Conservation (phyloP, 2,113 vertebrate genomes). For the Hyla sarda region DNA sequence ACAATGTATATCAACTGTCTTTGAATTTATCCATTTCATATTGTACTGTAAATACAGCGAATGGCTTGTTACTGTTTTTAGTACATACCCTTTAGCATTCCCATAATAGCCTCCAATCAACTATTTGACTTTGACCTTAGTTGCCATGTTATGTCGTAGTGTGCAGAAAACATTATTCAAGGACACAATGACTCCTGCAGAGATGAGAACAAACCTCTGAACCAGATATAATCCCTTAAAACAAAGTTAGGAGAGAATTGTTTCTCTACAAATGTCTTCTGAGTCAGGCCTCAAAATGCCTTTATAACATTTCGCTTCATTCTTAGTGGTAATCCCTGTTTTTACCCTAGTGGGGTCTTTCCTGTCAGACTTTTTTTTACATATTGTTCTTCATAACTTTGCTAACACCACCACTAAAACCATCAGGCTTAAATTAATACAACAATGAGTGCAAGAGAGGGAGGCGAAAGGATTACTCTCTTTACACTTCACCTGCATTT, state of each 20-base stretch:
- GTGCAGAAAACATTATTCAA: background rate
- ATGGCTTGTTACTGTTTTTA: no score
- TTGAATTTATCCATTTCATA: no score
- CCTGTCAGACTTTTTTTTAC: conserved; percentile 48
- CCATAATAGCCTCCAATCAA: background rate
- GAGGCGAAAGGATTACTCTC: background rate
- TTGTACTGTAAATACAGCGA: no score
- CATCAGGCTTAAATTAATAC: background rate
- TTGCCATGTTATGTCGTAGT: conserved; percentile 19
- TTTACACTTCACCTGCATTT: conserved; percentile 12
- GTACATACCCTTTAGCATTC: background rate
- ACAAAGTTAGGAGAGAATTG: background rate
- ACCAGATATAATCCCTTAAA: conserved; percentile 11
- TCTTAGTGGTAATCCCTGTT: conserved; percentile 47
- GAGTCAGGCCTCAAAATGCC: conserved; percentile 2
- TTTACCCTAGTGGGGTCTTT: conserved; percentile 24
- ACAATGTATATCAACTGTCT: no score
- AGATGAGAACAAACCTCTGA: background rate
- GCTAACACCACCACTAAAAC: background rate
- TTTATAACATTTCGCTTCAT: conserved; percentile 19
- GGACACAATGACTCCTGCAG: background rate
- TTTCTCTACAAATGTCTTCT: background rate
- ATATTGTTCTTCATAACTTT: background rate
- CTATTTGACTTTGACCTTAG: conserved; percentile 27
- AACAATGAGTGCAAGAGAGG: background rate